Evolutionary conservation across 2,797 vertebrate genomes (phyloP).

Genomic region (Botia kubotai): DNA sequence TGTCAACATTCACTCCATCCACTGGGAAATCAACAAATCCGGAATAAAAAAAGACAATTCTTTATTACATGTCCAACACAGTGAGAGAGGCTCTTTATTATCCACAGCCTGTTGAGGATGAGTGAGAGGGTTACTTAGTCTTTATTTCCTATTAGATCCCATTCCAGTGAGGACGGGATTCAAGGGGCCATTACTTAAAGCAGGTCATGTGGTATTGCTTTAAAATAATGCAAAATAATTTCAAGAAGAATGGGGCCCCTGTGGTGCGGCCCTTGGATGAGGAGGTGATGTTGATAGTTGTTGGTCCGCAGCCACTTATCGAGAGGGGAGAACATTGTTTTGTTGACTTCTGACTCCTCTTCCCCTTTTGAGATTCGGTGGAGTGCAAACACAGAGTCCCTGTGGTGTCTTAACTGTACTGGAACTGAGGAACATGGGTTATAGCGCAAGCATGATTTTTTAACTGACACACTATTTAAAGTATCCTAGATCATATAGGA

Average conservation of each 20-base stretch:
- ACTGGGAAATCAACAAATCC: constrained; percentile 32
- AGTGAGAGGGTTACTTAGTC: constrained; percentile 28
- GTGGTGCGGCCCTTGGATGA: constrained; percentile 33
- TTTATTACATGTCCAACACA: constrained; percentile 47
- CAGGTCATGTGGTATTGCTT: constrained; percentile 48
- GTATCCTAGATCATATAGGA: neutral
- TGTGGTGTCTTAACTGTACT: constrained; percentile 23
- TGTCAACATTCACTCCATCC: constrained; percentile 33
- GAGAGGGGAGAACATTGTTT: constrained; percentile 41
- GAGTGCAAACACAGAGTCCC: constrained; percentile 37
- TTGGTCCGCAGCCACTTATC: constrained; percentile 36
- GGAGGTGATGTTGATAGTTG: constrained; percentile 34
- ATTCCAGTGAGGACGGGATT: constrained; percentile 32
- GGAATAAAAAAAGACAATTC: constrained; percentile 45
- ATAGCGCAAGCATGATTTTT: neutral
- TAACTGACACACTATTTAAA: neutral
- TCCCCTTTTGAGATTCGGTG: constrained; percentile 33
- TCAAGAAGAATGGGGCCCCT: constrained; percentile 42
- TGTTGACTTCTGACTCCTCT: constrained; percentile 50
- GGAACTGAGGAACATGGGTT: constrained; percentile 26
- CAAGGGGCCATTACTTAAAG: constrained; percentile 34
- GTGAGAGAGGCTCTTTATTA: constrained; percentile 23
- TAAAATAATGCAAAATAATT: constrained; percentile 26
- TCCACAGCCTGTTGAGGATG: constrained; percentile 21
- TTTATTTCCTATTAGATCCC: constrained; percentile 48